A percentile compares a stretch with the other conserved stretches of the same genome.
These are phyloP conservation scores for Macrostomum lignano DNA, from an alignment of 1,140 invertebrate species.

Conservation along the genomic window DNA sequence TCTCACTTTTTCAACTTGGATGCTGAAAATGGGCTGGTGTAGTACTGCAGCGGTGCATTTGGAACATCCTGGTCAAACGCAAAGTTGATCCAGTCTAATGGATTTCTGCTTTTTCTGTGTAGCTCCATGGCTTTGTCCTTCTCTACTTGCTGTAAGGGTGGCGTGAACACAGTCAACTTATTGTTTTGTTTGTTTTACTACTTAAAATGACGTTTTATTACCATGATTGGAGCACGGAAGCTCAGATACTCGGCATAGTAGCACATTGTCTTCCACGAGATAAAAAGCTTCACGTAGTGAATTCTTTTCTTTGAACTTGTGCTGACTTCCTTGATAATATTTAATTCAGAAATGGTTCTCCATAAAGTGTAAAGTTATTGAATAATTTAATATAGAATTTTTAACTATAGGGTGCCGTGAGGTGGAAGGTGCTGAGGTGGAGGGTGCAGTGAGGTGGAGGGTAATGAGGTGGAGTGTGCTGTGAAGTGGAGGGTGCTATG, in stretches of 20 bases:
- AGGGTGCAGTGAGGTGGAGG: too few relatives aligned
- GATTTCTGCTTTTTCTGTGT: conserved; percentile 33
- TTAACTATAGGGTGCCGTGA: too few relatives aligned
- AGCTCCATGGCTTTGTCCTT: too few relatives aligned
- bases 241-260: conserved; percentile 34
- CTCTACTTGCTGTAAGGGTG: conserved; percentile 31
- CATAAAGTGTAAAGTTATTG: too few relatives aligned
- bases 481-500: too few relatives aligned
- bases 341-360: too few relatives aligned
- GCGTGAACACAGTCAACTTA: conserved; percentile 4
- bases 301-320: too few relatives aligned
- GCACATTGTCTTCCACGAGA: conserved; percentile 33
- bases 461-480: too few relatives aligned
- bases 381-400: too few relatives aligned
- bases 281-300: conserved; percentile 34
- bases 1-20: conserved; percentile 34
- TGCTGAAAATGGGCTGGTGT: conserved; percentile 35
- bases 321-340: too few relatives aligned
- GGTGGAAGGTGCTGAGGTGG: too few relatives aligned
- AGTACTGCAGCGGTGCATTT: conserved; percentile 33
- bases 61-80: conserved; percentile 33
- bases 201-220: conserved; percentile 10
- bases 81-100: conserved; percentile 24
- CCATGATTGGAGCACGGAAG: conserved; percentile 34
- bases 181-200: background rate